Evolutionary conservation across 2,113 vertebrate species (phyloP), one percentile per base, ranked within the genome.

Genomic region (Bostrychus sinensis): DNA sequence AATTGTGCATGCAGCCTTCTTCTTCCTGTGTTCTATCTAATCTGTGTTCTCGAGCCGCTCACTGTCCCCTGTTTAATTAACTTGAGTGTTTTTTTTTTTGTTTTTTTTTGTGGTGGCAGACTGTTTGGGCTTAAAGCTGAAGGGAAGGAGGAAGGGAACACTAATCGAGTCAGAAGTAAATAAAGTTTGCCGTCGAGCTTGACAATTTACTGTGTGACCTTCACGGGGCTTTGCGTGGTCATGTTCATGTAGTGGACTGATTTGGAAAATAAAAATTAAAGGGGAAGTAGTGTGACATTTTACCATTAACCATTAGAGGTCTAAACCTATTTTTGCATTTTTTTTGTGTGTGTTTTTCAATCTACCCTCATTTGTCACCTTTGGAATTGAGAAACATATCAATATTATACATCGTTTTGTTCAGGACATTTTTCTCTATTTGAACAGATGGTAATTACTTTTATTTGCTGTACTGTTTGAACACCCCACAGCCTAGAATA

Each of bases 11-110:
- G 80, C 76, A 45, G 77, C 61, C 41, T 70, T 11, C 55, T 69
- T 67, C 69, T 79, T 48, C 74, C 81, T 80, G 82, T 76, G 45
- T 51, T 78, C 81, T 75, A 81, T 80, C 70, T 58, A 85, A 81
- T 83, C 56, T 77, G 75, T 72, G 57, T 67, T 56, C 76, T 82
- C 70, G 80, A 78, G 78, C 72, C 77, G 82, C 77, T 82, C 2
- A 14, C 81, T 62, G 48, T 76, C 48, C 55, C 58, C 41, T 25
- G 63, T 82, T 85, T 75, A 89, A 72, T 86, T 81, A 83, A 66
- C 72, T n/a, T 56, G 19, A 55, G 55, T 64, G 58, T 66, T n/a
- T n/a, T n/a, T n/a, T n/a, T n/a, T n/a, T n/a, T n/a, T n/a, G n/a
- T n/a, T n/a, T n/a, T n/a, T n/a, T n/a, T n/a, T n/a, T 74, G 54